Evolutionary conservation across 37 sponge, comb jelly and placozoan species (phyloP).

Genomic region (Diacarnus erythraeanus): DNA sequence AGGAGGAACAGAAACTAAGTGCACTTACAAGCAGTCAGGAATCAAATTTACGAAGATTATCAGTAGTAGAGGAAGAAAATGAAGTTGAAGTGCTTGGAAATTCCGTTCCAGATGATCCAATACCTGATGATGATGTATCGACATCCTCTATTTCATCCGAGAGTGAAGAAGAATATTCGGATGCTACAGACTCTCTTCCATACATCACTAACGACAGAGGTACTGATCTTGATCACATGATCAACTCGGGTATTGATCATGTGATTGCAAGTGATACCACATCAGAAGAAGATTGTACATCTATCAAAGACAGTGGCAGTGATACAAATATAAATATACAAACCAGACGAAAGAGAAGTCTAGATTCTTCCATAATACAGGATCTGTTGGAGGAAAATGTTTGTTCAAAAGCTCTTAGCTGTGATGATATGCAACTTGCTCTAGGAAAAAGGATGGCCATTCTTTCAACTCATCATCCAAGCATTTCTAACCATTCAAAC

Average conservation of each 20-base stretch:
- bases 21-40: slow-evolving; percentile 17
- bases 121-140: background rate
- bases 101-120: background rate
- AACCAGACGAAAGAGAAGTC: background rate
- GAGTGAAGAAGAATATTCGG: background rate
- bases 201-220: background rate
- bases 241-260: no score
- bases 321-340: background rate
- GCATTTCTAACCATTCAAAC: no score
- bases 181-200: background rate
- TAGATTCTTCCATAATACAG: background rate
- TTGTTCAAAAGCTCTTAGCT: background rate
- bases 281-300: no score
- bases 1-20: background rate
- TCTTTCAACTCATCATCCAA: no score
- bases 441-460: no score
- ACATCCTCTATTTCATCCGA: background rate
- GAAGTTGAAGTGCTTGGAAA: background rate
- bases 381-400: background rate
- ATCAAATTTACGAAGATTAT: background rate
- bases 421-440: background rate
- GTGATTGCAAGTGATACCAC: no score
- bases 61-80: background rate
- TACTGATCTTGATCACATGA: background rate
- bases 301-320: background rate